A percentile compares a stretch with the other conserved stretches of the same genome.
Evolutionary conservation across 2,797 vertebrate genomes (phyloP).

Genomic region (Peromyscus aztecus): DNA sequence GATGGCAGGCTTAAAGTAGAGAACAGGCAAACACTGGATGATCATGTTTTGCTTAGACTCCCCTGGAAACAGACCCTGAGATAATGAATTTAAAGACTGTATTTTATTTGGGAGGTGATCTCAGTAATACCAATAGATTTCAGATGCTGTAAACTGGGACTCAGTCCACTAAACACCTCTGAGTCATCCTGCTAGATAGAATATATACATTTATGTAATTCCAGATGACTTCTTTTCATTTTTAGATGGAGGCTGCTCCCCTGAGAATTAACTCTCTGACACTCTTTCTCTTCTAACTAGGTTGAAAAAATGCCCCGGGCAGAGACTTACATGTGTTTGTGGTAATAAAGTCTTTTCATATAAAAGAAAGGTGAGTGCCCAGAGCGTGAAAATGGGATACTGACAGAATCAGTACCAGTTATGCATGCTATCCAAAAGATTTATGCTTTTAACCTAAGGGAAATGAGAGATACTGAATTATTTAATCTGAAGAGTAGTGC

Average conservation of each 20-base stretch:
- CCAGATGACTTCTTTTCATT: neutral
- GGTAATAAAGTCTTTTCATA: neutral
- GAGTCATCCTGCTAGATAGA: neutral
- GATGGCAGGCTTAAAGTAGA: neutral
- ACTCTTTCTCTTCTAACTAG: neutral
- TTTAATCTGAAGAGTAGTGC: neutral
- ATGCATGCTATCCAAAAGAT: neutral
- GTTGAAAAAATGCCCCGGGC: neutral
- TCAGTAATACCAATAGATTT: neutral
- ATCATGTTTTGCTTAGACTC: neutral
- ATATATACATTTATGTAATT: neutral
- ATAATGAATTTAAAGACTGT: neutral
- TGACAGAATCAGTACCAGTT: neutral
- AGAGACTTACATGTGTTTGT: neutral
- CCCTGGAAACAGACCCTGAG: neutral
- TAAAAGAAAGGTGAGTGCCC: neutral
- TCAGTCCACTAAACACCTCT: neutral
- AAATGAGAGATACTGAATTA: neutral
- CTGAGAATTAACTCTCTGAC: neutral
- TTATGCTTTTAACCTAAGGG: slow-evolving; percentile 30
- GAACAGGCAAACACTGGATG: neutral
- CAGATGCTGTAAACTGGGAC: neutral
- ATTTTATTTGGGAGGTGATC: slow-evolving; percentile 9
- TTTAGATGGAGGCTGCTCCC: neutral
- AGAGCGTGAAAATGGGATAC: neutral